phyloP scores from a whole-genome alignment of 2,888 invertebrate species.

The Meandrusa payeni region DNA sequence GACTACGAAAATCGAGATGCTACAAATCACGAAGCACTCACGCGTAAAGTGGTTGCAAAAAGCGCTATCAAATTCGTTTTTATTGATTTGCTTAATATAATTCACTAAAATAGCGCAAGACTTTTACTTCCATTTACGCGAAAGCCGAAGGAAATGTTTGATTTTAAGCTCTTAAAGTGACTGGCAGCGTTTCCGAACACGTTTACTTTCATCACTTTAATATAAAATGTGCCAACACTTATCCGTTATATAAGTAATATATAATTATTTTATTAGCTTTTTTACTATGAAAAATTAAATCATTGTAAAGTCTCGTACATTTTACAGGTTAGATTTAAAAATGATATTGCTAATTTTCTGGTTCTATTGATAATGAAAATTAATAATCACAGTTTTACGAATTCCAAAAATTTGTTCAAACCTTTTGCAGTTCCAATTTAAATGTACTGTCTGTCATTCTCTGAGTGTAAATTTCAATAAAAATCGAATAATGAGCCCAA shows the following conservation, averaged over 20 bases:
- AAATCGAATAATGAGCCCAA: no score
- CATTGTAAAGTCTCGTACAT: no score
- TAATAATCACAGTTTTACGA: no score
- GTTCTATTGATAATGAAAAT: no score
- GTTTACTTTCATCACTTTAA: conserved; percentile 33
- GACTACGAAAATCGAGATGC: conserved; percentile 44
- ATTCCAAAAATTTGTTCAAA: no score
- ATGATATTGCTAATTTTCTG: no score
- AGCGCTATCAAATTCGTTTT: conserved; percentile 50
- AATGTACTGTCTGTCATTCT: no score
- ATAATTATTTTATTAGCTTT: no score
- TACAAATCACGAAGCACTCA: conserved; percentile 69
- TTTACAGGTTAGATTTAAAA: no score
- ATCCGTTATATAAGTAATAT: conserved; percentile 10
- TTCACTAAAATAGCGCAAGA: conserved; percentile 55
- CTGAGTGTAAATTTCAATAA: no score
- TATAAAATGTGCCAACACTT: conserved; percentile 26
- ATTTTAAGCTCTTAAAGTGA: conserved; percentile 39
- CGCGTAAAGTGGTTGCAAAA: conserved; percentile 63
- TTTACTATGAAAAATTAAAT: no score
- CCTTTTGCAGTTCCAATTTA: no score
- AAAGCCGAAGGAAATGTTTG: conserved; percentile 40
- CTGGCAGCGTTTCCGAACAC: conserved; percentile 31
- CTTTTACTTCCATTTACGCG: conserved; percentile 62
- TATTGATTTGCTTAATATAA: conserved; percentile 59